Base-by-base conservation (phyloP, 2,888 invertebrate genomes). In the Sphaeridia pumilis region DNA sequence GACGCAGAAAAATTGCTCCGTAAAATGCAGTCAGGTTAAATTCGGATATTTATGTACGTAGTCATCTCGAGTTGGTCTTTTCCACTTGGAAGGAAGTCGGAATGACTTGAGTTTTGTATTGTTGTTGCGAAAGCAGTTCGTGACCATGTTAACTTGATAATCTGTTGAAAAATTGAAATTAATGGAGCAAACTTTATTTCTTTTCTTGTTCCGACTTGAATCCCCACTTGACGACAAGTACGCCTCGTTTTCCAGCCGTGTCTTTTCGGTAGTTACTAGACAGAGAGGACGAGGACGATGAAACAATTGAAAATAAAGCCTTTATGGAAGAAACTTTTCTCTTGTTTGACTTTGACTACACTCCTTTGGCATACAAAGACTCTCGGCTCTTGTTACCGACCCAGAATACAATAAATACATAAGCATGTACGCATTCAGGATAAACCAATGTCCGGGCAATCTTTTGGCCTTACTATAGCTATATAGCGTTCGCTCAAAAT, bases 161-260 rank as follows among this genome's bases (percentile, higher is more conserved):
- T 55, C 55, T 53, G 57, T 51, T 57, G 57, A 59, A 57, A 59
- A 59, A 59, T 59, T 59, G 57, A 59, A 57, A 59, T 59, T 59
- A 58, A 58, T 57, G 53, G 53, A 38, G 47, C 41, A 41, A 31
- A 25, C 41, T 38, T 51, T 46, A 34, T 27, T 45, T 36, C 46
- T 22, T 24, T 22, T 48, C 24, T 25, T 26, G 42, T 24, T 34
- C 27, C n/a, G 25, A 14, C 27, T n/a, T 44, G 31, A 25, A 28
- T 24, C 36, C 3, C 42, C n/a, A 27, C 20, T 14, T 17, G 42
- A 44, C 27, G 35, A 36, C 46, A n/a, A 50, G 10, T 44, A 26
- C 41, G 26, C 46, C 41, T n/a, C 17, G 38, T 5, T 38, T 5
- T 38, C 10, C 12, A 38, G 38, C 17, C 12, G 20, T 5, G 20